Evolutionary conservation across 92 coral and sea anemone genomes (phyloP), one percentile per base, ranked within the genome.

Genomic region (Palythoa heliodiscus): DNA sequence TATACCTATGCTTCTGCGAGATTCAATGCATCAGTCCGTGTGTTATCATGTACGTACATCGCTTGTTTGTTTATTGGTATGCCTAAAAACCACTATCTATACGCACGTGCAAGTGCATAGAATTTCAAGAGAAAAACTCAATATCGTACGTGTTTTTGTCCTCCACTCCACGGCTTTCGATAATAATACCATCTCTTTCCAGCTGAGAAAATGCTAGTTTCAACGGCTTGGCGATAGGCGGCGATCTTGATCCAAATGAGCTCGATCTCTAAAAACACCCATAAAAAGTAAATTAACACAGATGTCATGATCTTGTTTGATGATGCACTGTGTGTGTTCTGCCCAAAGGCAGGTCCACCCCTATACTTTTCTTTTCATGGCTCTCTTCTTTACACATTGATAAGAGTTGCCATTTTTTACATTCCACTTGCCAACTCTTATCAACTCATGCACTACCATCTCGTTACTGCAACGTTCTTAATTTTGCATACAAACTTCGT

Each of bases 151-250:
- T n/a, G 20, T 92, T 92, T 91, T 90, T 94, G 7, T 93, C 99
- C 25, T 95, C 93, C 16, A 95, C 81, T 50, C 90, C 93, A 12
- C 88, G 94, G 37, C 90, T 87, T 70, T 96, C 94, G 10, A 94
- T 78, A 17, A 94, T 86, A 37, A 96, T 95, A 14, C 99, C 99
- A 5, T 96, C 99, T 52, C 87, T 94, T 74, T 96, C 99, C 10
- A 96, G 94, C 60, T 96, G 99, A 57, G 86, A 86, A 86, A 90
- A 96, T 17, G 93, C 78, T 68, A 96, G 76, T 82, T 76, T 90
- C 2, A 92, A 76, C 12, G 92, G 92, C 64, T 70, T 63, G 73
- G 17, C 70, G 39, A 66, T 52, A 22, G 84, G 60, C 19, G 39
- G 12, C 14, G 84, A 5, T 23, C 64, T 80, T 16, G 60, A 43